Evolutionary conservation across 2,888 invertebrate species (phyloP).

Genomic region (Eutolmus rufibarbis): DNA sequence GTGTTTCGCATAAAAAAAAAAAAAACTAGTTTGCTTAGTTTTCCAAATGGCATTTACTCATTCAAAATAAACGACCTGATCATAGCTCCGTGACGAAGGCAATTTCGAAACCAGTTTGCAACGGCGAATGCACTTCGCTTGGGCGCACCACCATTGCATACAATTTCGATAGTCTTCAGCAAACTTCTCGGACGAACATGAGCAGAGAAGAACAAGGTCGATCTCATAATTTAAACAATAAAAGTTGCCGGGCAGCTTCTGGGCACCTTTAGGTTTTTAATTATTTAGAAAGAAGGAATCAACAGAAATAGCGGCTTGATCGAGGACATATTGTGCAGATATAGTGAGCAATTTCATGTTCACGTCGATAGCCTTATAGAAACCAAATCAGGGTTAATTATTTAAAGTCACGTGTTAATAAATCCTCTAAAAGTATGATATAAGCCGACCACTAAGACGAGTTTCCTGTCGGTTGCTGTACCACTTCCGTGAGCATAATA

Average conservation of each 20-base stretch:
- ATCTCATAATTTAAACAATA: not conserved
- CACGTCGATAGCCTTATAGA: not conserved
- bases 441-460: not conserved
- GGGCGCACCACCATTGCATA: not conserved
- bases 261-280: not conserved
- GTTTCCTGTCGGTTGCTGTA: not conserved
- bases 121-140: not conserved
- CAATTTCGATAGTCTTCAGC: not conserved
- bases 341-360: not conserved
- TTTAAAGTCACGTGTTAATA: not conserved
- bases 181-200: not conserved
- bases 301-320: not conserved
- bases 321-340: not conserved
- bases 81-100: not conserved
- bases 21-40: not conserved
- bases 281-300: not conserved
- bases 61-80: not conserved
- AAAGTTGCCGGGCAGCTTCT: not conserved
- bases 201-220: not conserved
- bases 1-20: not conserved
- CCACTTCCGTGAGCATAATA: constrained; percentile 1
- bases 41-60: not conserved
- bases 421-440: not conserved
- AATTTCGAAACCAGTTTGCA: constrained; percentile 4
- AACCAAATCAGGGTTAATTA: not conserved